These are phyloP conservation scores for Rotaria magnacalcarata DNA, from an alignment of 2,888 invertebrate genomes.

Conservation along the genomic window DNA sequence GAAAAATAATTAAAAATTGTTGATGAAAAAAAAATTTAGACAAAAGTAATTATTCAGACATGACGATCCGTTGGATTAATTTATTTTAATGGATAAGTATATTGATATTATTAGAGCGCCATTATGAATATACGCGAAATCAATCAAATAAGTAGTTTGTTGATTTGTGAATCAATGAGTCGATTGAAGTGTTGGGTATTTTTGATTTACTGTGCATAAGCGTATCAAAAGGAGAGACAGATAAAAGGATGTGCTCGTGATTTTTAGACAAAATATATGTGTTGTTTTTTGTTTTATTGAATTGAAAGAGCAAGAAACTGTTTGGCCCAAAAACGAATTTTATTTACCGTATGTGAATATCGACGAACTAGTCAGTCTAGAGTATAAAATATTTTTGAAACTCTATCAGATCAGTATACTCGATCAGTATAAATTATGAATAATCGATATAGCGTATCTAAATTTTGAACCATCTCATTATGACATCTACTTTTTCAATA, in stretches of 20 bases:
- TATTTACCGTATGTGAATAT: slow-evolving; percentile 4
- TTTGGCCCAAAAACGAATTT: not conserved
- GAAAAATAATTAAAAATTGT: slow-evolving; percentile 12
- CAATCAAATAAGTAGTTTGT: not conserved
- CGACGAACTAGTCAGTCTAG: slow-evolving; percentile 11
- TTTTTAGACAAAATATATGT: not conserved
- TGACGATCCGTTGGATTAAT: not conserved
- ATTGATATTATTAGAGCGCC: not conserved
- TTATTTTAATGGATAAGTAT: not conserved
- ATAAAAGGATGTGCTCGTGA: not conserved
- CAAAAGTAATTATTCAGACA: not conserved
- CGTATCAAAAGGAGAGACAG: not conserved
- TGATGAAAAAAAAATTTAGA: not conserved
- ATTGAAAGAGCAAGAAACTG: not conserved
- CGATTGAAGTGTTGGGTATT: not conserved
- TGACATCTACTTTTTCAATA: not conserved
- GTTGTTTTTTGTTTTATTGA: not conserved
- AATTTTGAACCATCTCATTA: not conserved
- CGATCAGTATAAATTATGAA: not conserved
- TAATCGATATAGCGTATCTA: not conserved
- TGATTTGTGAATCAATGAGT: slow-evolving; percentile 20
- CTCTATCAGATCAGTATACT: not conserved
- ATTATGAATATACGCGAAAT: not conserved
- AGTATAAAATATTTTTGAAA: slow-evolving; percentile 8
- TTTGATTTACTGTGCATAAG: not conserved